A percentile compares a stretch with the other conserved stretches of the same genome.
phyloP scores from a whole-genome alignment of 2,113 vertebrate species.

The Perca schrenkii region DNA sequence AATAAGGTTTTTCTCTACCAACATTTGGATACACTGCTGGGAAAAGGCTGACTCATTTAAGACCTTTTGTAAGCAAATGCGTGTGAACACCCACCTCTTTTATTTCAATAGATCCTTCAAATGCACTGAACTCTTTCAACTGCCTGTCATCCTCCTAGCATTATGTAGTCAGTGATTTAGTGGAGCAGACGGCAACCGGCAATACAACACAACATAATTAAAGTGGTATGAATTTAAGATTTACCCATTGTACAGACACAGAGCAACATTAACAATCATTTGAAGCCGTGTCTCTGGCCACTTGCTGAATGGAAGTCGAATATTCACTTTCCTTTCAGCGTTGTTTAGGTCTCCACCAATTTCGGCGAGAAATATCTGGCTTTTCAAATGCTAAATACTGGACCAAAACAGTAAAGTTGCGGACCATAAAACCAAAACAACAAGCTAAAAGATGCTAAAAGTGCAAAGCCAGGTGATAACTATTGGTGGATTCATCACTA shows the following conservation, averaged over 20 bases:
- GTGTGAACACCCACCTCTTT: conserved; percentile 15
- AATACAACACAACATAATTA: too few relatives aligned
- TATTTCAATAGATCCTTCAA: conserved; percentile 11
- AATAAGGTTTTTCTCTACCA: not conserved
- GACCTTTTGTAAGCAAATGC: not conserved
- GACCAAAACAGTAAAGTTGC: not conserved
- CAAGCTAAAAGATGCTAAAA: too few relatives aligned
- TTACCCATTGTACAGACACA: not conserved
- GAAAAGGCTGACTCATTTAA: conserved; percentile 20
- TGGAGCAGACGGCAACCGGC: not conserved
- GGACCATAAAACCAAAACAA: not conserved
- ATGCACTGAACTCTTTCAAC: not conserved
- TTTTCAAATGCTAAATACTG: not conserved
- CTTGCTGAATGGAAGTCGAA: too few relatives aligned
- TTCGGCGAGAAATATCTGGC: not conserved
- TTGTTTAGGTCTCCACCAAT: not conserved
- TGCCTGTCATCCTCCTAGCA: not conserved
- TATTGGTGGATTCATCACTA: not conserved
- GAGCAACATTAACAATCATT: conserved; percentile 1
- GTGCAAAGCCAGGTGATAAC: too few relatives aligned
- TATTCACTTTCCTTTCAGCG: conserved; percentile 9
- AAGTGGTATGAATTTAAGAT: not conserved
- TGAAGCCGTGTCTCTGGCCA: too few relatives aligned
- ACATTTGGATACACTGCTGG: not conserved
- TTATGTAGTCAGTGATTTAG: not conserved